phyloP scores from a whole-genome alignment of 2,113 vertebrate genomes.

The Trichomycterus rosablanca region DNA sequence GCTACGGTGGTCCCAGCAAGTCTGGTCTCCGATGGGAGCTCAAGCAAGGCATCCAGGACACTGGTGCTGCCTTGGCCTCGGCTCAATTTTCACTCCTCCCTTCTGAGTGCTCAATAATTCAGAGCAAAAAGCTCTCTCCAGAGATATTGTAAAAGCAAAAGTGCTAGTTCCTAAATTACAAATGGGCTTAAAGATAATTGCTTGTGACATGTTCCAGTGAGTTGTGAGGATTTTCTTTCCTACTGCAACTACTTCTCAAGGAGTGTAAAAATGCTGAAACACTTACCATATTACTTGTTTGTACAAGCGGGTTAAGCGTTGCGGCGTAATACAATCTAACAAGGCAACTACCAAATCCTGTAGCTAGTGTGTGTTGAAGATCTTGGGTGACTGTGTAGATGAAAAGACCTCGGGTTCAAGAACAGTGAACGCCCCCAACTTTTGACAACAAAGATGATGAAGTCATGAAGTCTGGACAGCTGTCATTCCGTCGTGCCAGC shows the following conservation, averaged over 20 bases:
- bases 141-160: constrained; percentile 41
- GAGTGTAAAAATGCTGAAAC: constrained; percentile 27
- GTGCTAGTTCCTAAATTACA: constrained; percentile 45
- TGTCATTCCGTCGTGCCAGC: constrained; percentile 1
- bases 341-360: background rate
- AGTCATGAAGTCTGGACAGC: constrained; percentile 28
- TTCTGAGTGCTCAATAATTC: constrained; percentile 42
- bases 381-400: constrained; percentile 4
- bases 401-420: too few species aligned
- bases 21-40: constrained; percentile 19
- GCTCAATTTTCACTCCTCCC: constrained; percentile 25
- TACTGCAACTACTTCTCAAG: constrained; percentile 39
- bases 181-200: constrained; percentile 41
- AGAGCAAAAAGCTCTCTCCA: constrained; percentile 38
- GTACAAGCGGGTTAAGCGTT: constrained; percentile 33
- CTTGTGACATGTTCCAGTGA: constrained; percentile 37
- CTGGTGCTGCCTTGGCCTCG: constrained; percentile 14
- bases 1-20: constrained; percentile 31
- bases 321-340: constrained; percentile 1
- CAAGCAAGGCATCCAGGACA: constrained; percentile 21
- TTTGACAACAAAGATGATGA: constrained; percentile 36
- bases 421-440: too few species aligned
- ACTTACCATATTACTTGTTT: constrained; percentile 35
- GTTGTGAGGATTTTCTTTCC: constrained; percentile 32
- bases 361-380: background rate